Base-by-base conservation (phyloP, 1,140 invertebrate species). In the Euwallacea similis region DNA sequence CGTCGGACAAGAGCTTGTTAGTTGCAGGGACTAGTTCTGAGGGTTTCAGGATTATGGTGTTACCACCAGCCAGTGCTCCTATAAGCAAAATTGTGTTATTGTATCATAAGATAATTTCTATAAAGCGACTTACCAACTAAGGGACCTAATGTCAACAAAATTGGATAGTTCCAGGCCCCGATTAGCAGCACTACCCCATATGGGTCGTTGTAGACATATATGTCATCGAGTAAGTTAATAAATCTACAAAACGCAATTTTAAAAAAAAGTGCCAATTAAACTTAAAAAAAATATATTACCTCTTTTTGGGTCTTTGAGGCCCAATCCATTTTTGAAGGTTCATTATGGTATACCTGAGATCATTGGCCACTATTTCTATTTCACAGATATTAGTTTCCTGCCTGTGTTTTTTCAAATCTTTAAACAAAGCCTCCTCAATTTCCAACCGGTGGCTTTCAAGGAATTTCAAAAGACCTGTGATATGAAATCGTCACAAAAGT, bases 1-100 rank as follows among this genome's bases (percentile, higher is more conserved):
- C 84, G 75, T 94, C 87, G 33, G 86, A 87, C n/a, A 98, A 82
- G 21, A 94, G 84, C 67, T 90, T 86, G 0, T 93, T 87, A 42
- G 90, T 89, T 61, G 89, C 87, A 15, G 84, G 82, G 0, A 97
- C 84, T 41, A 98, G 77, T 82, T 99, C 98, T 11, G 95, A 98
- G 10, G 97, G 97, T 81, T 99, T 98, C 9, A 99, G 73, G 50
- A 99, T 86, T 9, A 92, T 92, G 83, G 92, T 92, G 83, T 99
- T 98, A 16, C 96, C 97, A 59, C 95, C 76, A 16, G 78, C 77
- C 16, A 79, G 65, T 15, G 78, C 78, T 66, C 77, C 77, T 78
- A 68, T 61, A 65, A 47, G n/a, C 1, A 42, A 61, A 61, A 10
- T 11, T 9, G 21, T 42, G 11, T 50, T 15, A 33, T 46, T 21